Evolutionary conservation across 2,797 vertebrate genomes (phyloP).

Genomic region (Sebastes glaucus): DNA sequence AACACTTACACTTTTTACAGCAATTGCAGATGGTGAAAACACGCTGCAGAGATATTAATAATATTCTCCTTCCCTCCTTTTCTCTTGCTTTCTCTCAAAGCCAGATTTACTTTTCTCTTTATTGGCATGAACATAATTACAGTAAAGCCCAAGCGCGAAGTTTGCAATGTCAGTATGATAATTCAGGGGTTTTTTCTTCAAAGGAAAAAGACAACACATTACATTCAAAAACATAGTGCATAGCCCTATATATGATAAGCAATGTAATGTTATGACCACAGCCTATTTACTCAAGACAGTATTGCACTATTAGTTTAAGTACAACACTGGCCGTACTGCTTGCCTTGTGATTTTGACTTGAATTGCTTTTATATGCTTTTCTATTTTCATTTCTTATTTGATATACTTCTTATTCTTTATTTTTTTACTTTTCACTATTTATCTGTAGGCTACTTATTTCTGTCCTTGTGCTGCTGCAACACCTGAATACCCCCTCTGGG

Average conservation of each 20-base stretch:
- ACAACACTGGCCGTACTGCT: neutral
- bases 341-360: neutral
- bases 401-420: neutral
- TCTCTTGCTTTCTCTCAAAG: neutral
- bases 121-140: neutral
- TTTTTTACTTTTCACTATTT: neutral
- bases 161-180: neutral
- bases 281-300: neutral
- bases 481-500: neutral
- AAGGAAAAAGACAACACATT: neutral
- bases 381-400: neutral
- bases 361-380: neutral
- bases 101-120: neutral
- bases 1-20: conserved; percentile 1
- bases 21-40: neutral
- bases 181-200: neutral
- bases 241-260: neutral
- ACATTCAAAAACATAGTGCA: neutral
- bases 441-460: neutral
- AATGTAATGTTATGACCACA: neutral
- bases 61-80: neutral
- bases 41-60: neutral
- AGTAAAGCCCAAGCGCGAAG: neutral
- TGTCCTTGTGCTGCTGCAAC: neutral
- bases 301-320: neutral